These are phyloP conservation scores for Pemphigus obesinymphae DNA, from an alignment of 1,140 invertebrate species.

Conservation along the genomic window DNA sequence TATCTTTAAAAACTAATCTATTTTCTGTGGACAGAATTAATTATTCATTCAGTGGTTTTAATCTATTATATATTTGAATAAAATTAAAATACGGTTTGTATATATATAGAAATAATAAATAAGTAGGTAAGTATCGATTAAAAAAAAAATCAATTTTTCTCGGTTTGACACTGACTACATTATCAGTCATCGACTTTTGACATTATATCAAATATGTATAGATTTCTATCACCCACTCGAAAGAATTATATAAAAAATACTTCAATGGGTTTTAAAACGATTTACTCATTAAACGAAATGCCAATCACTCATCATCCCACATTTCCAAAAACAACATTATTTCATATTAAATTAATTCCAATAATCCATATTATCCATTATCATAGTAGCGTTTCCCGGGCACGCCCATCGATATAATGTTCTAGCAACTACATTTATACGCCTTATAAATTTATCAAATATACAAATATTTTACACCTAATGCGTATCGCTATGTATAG, in stretches of 20 bases:
- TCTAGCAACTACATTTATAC: too few relatives aligned
- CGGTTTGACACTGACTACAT: too few relatives aligned
- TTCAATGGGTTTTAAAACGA: not conserved
- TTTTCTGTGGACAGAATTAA: not conserved
- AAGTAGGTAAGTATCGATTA: too few relatives aligned
- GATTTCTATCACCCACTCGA: not conserved
- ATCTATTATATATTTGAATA: not conserved
- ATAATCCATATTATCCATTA: not conserved
- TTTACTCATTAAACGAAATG: not conserved
- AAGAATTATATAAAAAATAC: too few relatives aligned
- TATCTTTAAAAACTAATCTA: not conserved
- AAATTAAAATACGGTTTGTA: too few relatives aligned
- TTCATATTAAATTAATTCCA: not conserved
- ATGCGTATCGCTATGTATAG: too few relatives aligned
- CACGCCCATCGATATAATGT: not conserved
- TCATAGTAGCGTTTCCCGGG: too few relatives aligned
- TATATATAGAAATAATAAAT: too few relatives aligned
- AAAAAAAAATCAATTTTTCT: too few relatives aligned
- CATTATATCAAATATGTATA: too few relatives aligned
- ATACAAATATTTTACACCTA: too few relatives aligned
- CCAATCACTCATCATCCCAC: not conserved
- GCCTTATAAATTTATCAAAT: too few relatives aligned
- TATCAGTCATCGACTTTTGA: not conserved
- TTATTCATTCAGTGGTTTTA: not conserved
- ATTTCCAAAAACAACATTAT: constrained; percentile 1